Evolutionary conservation across 2,797 vertebrate genomes (phyloP).

Genomic region (Sebastes goodei): DNA sequence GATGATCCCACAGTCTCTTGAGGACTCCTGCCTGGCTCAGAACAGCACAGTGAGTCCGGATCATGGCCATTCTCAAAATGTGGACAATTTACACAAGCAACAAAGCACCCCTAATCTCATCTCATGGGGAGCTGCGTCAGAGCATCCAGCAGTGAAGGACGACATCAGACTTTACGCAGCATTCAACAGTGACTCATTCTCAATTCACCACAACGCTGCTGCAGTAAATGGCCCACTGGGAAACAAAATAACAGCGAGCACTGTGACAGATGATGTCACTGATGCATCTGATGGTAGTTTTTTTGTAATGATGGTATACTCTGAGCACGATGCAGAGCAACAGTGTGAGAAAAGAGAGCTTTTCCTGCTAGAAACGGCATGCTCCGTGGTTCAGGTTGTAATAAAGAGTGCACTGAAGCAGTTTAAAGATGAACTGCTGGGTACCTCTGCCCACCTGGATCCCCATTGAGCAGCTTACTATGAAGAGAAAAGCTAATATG

Average conservation of each 20-base stretch:
- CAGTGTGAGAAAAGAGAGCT: neutral
- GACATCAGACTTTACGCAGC: neutral
- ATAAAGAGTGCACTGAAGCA: slow-evolving; percentile 85
- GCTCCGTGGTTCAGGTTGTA: slow-evolving; percentile 82
- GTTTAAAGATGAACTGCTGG: slow-evolving; percentile 51
- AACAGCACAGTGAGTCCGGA: neutral
- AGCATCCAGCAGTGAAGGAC: neutral
- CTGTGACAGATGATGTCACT: neutral
- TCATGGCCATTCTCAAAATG: neutral
- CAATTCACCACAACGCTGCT: neutral
- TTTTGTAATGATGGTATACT: neutral
- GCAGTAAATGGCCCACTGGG: neutral
- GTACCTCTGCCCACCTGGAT: neutral
- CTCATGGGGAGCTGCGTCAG: neutral
- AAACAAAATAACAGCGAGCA: neutral
- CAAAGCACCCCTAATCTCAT: neutral
- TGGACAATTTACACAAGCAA: neutral
- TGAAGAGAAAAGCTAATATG: neutral
- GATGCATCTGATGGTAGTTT: neutral
- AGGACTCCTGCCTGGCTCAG: neutral
- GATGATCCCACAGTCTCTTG: neutral
- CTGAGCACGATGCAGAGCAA: neutral
- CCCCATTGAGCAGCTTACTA: neutral
- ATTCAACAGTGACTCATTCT: neutral
- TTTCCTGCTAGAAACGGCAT: slow-evolving; percentile 78